Conservation (phyloP, 2,113 vertebrate species). For the Myiopsitta monachus region DNA sequence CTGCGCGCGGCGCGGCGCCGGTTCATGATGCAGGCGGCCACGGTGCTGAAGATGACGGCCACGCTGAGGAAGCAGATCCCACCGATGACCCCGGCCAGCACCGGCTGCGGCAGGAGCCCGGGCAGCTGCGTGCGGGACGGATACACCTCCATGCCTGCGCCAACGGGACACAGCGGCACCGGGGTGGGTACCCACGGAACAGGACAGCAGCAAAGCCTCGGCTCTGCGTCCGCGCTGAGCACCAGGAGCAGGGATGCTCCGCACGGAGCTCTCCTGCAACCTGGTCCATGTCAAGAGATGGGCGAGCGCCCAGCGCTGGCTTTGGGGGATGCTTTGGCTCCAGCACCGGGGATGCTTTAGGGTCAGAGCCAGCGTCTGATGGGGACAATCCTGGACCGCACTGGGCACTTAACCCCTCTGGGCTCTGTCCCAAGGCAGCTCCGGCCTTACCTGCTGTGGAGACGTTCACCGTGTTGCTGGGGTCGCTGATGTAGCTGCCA, state of each 20-base stretch:
- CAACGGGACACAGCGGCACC: not conserved
- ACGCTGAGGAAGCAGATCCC: conserved; percentile 91
- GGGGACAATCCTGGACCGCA: not conserved
- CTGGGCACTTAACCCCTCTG: not conserved
- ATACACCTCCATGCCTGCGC: conserved; percentile 90
- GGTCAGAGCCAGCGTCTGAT: not conserved
- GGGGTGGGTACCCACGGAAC: not conserved
- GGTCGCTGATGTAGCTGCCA: conserved; percentile 84
- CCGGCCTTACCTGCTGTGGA: conserved; percentile 84
- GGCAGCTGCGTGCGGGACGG: conserved; percentile 83
- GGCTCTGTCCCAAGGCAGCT: not conserved
- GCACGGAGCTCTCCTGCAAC: not conserved
- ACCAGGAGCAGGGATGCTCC: not conserved
- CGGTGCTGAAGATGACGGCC: conserved; percentile 86
- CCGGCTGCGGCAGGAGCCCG: conserved; percentile 83
- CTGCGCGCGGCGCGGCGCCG: conserved; percentile 73
- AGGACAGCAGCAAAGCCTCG: not conserved
- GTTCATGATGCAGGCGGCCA: conserved; percentile 87
- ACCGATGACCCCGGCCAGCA: conserved; percentile 88
- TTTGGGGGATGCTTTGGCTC: not conserved
- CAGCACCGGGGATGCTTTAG: not conserved
- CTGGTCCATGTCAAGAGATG: accelerated
- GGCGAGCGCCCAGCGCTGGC: accelerated
- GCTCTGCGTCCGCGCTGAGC: not conserved
- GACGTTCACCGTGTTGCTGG: conserved; percentile 86